Evolutionary conservation across 2,888 invertebrate genomes (phyloP), one percentile per base, ranked within the genome.

Genomic region (Bombylius discolor): DNA sequence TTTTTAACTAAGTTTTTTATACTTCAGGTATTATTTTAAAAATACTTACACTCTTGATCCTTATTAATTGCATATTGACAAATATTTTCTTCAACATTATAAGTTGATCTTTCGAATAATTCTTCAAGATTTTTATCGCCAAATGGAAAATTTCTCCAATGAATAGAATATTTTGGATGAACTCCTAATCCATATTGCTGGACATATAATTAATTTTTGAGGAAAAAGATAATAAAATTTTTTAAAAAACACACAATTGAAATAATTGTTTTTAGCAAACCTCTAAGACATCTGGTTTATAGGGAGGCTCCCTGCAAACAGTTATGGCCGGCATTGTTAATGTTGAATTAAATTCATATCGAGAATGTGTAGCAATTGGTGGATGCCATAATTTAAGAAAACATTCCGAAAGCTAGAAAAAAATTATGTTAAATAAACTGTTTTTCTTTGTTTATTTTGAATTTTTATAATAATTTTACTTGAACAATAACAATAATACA

Each of bases 241-340:
- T 12, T 45, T 46, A 47, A 50, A 51, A 51, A 48, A 23, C 48
- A 32, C 12, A 14, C 32, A 54, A 49, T 56, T 52, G 1, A 8
- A 1, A 5, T 33, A 46, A 23, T 4, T 44, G 12, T 44, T 13
- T 8, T 52, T 3, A 47, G 1, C 23, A 13, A 69, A 83, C 84
- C 65, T 70, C 61, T 61, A 84, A 67, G 50, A 79, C 74, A 2
- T 79, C 70, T 47, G 67, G 75, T 64, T 82, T 84, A 63, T 82
- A 85, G 0, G 82, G 76, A 0, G 85, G 85, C 56, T 81, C 81
- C 32, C 82, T 74, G 62, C 86, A 86, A 60, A 86, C 76, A 0
- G 85, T 86, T 1, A 86, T 66, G 49, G 84, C 82, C 1, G 86
- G 85, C 70, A 84, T 85, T 60, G 76, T 70, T 53, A 86, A 75